Conservation (phyloP, 2,888 invertebrate genomes). For the Meloe dianella region DNA sequence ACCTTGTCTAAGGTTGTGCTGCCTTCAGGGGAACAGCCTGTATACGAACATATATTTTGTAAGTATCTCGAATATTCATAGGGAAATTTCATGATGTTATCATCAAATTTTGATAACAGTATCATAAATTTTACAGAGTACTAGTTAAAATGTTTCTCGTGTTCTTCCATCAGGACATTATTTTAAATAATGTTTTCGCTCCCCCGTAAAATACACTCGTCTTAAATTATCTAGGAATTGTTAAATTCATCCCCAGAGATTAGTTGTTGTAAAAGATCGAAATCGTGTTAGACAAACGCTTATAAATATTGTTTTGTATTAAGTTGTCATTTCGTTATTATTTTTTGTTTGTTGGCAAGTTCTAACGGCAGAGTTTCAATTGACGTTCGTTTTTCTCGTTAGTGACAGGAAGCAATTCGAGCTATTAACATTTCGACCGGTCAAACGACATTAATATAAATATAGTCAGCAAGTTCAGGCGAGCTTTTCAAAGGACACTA, state of each 20-base stretch:
- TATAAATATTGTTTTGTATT: background rate
- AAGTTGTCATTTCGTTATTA: no score
- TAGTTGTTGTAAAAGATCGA: background rate
- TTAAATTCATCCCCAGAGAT: conserved; percentile 5
- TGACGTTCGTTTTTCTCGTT: background rate
- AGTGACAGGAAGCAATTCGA: background rate
- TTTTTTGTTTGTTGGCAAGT: no score
- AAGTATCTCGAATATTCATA: no score
- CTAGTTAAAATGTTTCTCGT: conserved; percentile 7
- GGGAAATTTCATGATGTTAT: background rate
- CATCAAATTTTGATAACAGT: conserved; percentile 3
- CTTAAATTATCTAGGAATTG: conserved; percentile 4
- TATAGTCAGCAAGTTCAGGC: background rate
- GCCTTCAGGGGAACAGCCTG: no score
- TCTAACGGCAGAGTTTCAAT: no score
- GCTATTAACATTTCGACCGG: background rate
- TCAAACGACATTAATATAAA: background rate
- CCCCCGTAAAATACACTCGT: background rate
- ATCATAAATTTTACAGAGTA: background rate
- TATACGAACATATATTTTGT: no score
- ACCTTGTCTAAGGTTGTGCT: no score
- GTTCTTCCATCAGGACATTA: background rate
- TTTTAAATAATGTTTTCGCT: background rate
- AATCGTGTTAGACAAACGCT: background rate
- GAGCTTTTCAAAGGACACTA: background rate